Evolutionary conservation across 2,113 vertebrate species (phyloP).

Genomic region (Hepsetus odoe): DNA sequence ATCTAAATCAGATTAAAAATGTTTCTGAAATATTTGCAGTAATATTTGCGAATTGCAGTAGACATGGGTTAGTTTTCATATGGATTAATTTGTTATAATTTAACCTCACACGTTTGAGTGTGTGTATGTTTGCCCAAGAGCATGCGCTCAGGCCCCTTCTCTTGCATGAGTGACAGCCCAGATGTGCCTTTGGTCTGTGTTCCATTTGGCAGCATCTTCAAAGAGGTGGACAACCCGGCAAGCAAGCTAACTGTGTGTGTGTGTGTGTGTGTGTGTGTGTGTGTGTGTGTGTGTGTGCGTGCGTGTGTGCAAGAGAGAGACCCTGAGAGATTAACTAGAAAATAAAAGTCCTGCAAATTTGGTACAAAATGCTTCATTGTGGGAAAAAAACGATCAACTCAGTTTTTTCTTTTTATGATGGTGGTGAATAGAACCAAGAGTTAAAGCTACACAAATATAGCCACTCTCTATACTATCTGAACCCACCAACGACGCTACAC

Average conservation of each 20-base stretch:
- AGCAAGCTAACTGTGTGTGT: constrained; percentile 59
- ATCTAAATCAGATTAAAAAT: too few species aligned
- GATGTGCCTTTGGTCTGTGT: constrained; percentile 56
- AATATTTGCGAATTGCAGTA: too few species aligned
- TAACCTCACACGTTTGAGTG: background rate
- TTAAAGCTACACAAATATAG: too few species aligned
- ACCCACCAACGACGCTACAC: too few species aligned
- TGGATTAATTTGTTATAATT: background rate
- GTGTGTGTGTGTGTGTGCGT: constrained; percentile 43
- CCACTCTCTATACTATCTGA: too few species aligned
- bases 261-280: constrained; percentile 35
- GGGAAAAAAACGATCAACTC: too few species aligned
- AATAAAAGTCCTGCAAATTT: too few species aligned
- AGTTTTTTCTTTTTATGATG: too few species aligned
- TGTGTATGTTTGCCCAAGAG: constrained; percentile 38
- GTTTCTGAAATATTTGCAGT: background rate
- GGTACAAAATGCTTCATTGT: too few species aligned
- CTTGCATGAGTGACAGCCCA: constrained; percentile 43
- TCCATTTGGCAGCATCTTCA: constrained; percentile 67
- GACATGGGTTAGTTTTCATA: too few species aligned
- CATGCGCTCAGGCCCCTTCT: constrained; percentile 36
- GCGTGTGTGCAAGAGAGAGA: background rate
- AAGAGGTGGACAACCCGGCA: constrained; percentile 64
- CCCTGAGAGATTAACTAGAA: too few species aligned
- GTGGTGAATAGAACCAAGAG: too few species aligned